Percentiles rank a stretch among this genome's conserved stretches.
phyloP scores from a whole-genome alignment of 1,140 invertebrate species.

The Schlechtendalia chinensis region DNA sequence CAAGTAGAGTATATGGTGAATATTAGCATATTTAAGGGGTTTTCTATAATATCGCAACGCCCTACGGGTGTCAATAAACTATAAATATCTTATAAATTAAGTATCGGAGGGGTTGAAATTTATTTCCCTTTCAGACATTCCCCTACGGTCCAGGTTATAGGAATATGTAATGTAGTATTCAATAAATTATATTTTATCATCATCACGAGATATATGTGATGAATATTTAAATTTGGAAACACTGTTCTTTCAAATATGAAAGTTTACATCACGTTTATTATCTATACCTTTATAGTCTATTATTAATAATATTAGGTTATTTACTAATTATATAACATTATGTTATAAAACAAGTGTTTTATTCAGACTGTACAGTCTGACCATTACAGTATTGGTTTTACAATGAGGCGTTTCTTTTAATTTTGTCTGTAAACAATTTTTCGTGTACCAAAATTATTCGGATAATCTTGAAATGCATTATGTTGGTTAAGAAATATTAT shows the following conservation, averaged over 20 bases:
- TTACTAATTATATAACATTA: no score
- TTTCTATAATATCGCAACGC: conserved; percentile 25
- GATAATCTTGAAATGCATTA: no score
- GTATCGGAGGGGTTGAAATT: conserved; percentile 28
- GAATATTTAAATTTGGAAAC: neutral
- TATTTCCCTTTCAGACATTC: conserved; percentile 13
- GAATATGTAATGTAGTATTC: neutral
- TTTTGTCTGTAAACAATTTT: no score
- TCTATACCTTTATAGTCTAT: no score
- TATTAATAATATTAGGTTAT: no score
- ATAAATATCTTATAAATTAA: conserved; percentile 25
- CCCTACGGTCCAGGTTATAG: no score
- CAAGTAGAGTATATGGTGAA: neutral
- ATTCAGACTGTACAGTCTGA: no score
- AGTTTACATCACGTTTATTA: neutral
- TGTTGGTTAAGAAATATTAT: no score
- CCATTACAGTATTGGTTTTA: no score
- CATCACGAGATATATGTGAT: neutral
- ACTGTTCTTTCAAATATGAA: neutral
- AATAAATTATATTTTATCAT: conserved; percentile 18
- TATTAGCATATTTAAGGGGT: conserved; percentile 22
- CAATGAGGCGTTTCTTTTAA: no score
- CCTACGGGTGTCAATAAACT: neutral
- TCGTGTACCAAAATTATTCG: no score
- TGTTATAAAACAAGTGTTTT: no score